phyloP scores from a whole-genome alignment of 2,888 invertebrate species.

The Drosophila anceps region DNA sequence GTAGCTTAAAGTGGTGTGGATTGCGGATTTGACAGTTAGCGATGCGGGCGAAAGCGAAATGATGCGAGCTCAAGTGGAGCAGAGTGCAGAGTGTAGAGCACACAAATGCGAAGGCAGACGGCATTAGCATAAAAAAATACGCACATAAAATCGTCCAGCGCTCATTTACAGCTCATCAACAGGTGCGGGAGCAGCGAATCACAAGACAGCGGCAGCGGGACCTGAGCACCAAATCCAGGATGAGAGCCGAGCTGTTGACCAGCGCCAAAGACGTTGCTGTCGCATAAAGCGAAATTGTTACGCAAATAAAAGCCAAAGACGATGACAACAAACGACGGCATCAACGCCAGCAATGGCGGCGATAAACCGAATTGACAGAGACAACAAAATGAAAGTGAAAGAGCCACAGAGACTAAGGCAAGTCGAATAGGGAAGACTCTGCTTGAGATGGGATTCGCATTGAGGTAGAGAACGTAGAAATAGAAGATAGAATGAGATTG shows the following conservation, averaged over 20 bases:
- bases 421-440: slow-evolving; percentile 26
- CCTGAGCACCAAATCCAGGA: background rate
- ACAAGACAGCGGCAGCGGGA: background rate
- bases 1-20: slow-evolving; percentile 46
- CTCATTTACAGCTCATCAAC: slow-evolving; percentile 67
- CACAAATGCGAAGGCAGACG: slow-evolving; percentile 1
- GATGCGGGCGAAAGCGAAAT: slow-evolving; percentile 1
- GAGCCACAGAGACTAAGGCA: background rate
- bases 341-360: slow-evolving; percentile 35
- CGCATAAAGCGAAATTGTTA: slow-evolving; percentile 62
- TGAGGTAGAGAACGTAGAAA: no score
- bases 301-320: slow-evolving; percentile 59
- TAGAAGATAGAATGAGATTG: no score
- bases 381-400: slow-evolving; percentile 54
- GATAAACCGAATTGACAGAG: slow-evolving; percentile 61
- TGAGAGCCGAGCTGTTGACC: slow-evolving; percentile 45
- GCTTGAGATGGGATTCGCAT: no score
- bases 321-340: slow-evolving; percentile 49
- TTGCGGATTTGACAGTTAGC: slow-evolving; percentile 48
- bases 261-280: slow-evolving; percentile 35
- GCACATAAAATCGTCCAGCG: slow-evolving; percentile 38
- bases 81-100: background rate
- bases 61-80: background rate
- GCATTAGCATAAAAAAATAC: slow-evolving; percentile 68
- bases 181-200: slow-evolving; percentile 48